Conservation (phyloP, 2,113 vertebrate species). For the Aepyceros melampus region DNA sequence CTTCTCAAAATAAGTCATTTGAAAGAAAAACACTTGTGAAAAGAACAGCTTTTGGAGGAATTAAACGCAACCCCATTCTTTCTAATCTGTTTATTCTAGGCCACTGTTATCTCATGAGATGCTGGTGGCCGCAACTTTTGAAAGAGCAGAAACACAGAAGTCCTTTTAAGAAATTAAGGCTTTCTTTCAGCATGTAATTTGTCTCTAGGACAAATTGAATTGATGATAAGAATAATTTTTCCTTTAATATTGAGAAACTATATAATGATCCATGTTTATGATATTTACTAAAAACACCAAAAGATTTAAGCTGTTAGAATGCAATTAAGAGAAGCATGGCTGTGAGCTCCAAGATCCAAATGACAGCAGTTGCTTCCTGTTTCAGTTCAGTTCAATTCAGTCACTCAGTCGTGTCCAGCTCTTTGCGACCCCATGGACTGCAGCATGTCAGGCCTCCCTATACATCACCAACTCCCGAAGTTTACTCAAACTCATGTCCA, state of each 20-base stretch:
- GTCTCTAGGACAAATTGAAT: not conserved
- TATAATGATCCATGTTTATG: not conserved
- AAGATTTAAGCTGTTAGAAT: not conserved
- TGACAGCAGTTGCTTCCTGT: not conserved
- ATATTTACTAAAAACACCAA: not conserved
- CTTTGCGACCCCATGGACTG: not conserved
- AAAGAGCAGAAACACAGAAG: not conserved
- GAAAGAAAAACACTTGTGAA: not conserved
- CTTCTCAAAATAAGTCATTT: conserved; percentile 21
- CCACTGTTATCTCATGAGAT: not conserved
- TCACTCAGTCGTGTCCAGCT: rapidly evolving
- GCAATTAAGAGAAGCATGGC: not conserved
- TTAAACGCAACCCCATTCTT: not conserved
- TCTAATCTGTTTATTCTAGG: not conserved
- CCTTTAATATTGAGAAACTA: not conserved
- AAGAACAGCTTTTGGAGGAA: not conserved
- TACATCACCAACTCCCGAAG: not conserved
- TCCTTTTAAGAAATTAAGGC: not conserved
- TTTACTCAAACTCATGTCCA: not conserved
- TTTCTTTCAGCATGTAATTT: not conserved
- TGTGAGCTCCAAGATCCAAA: not conserved
- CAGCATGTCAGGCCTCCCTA: not conserved
- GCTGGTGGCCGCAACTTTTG: not conserved
- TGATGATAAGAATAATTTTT: not conserved
- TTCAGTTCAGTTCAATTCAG: not conserved